phyloP scores from a whole-genome alignment of 2,113 vertebrate species.

The Pomatostomus ruficeps region DNA sequence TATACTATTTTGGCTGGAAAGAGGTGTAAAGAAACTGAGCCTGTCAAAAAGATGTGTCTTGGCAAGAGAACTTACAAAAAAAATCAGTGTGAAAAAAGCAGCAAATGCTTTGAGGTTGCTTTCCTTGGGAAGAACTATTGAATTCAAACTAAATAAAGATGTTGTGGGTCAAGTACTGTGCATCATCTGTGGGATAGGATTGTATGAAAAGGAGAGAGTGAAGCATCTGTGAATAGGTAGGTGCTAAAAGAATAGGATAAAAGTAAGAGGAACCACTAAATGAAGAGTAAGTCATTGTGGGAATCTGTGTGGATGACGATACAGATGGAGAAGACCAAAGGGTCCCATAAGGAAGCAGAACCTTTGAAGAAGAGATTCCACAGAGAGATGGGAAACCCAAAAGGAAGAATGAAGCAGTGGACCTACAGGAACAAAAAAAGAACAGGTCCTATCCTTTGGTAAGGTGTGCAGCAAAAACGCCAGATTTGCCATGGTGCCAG shows the following conservation, averaged over 20 bases:
- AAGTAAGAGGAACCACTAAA: not conserved
- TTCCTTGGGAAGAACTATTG: not conserved
- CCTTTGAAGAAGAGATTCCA: not conserved
- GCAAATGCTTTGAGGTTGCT: not conserved
- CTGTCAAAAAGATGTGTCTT: not conserved
- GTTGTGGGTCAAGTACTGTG: not conserved
- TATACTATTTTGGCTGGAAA: not conserved
- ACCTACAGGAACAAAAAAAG: not conserved
- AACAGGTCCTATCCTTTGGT: not conserved
- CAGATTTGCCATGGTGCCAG: not conserved
- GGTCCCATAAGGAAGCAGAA: not conserved
- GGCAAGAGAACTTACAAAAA: not conserved
- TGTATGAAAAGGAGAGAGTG: not conserved
- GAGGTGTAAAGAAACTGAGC: not conserved
- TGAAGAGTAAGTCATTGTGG: not conserved
- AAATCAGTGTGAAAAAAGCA: not conserved
- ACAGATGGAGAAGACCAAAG: not conserved
- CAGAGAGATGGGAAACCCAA: not conserved
- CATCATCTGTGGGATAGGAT: not conserved
- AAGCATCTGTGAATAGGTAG: not conserved
- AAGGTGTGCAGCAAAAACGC: not conserved
- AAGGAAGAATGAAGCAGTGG: not conserved
- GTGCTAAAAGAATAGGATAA: not conserved
- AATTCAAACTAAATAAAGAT: constrained; percentile 6
- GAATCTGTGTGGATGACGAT: not conserved